A percentile compares a stretch with the other conserved stretches of the same genome.
Evolutionary conservation across 1,140 invertebrate genomes (phyloP).

Genomic region (Propsilocerus akamusi): DNA sequence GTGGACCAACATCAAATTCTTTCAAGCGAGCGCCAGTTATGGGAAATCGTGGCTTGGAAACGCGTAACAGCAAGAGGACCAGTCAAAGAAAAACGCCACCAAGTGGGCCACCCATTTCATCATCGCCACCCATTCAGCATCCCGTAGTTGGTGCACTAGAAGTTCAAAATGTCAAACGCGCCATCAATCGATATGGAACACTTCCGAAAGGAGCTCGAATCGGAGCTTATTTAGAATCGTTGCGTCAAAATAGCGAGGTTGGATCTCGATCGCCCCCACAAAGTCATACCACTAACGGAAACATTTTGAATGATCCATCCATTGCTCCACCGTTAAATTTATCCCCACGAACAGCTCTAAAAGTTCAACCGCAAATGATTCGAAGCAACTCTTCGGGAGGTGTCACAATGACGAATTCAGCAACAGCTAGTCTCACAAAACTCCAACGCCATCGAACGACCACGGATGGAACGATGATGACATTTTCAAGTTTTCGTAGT

Average conservation of each 20-base stretch:
- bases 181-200: constrained; percentile 93
- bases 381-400: constrained; percentile 66
- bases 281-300: constrained; percentile 5
- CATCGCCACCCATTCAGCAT: not conserved
- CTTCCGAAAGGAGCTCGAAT: constrained; percentile 88
- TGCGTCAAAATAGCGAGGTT: constrained; percentile 48
- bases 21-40: constrained; percentile 34
- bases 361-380: constrained; percentile 60
- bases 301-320: too few species aligned
- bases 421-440: constrained; percentile 28
- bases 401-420: constrained; percentile 37
- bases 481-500: constrained; percentile 27
- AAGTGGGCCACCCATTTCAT: not conserved
- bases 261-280: constrained; percentile 13
- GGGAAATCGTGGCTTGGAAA: constrained; percentile 28
- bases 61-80: constrained; percentile 35
- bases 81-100: constrained; percentile 28
- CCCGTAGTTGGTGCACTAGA: constrained; percentile 64
- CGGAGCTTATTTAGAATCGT: constrained; percentile 84
- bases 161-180: constrained; percentile 90
- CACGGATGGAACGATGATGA: constrained; percentile 23
- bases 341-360: constrained; percentile 35
- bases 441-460: constrained; percentile 27
- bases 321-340: not conserved
- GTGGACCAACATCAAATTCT: constrained; percentile 22